These are phyloP conservation scores for Plumapathes pennacea DNA, from an alignment of 92 coral and sea anemone genomes.

Conservation along the genomic window DNA sequence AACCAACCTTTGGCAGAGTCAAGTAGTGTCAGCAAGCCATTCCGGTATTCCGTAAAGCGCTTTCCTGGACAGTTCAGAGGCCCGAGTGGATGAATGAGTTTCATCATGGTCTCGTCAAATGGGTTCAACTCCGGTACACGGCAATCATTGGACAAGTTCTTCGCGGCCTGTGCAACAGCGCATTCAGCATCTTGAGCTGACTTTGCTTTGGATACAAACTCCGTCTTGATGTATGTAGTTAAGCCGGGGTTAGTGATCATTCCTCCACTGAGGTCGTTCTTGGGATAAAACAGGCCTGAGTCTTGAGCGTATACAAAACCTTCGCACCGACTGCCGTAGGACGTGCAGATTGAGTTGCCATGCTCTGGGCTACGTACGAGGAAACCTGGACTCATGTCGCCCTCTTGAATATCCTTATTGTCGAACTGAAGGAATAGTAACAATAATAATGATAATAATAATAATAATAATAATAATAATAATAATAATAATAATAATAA, in stretches of 20 bases:
- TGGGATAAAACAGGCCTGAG: constrained; percentile 55
- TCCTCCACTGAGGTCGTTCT: constrained; percentile 44
- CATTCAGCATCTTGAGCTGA: constrained; percentile 44
- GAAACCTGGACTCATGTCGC: constrained; percentile 53
- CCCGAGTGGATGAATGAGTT: constrained; percentile 47
- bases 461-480: too few relatives aligned
- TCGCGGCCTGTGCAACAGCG: constrained; percentile 46
- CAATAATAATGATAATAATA: background rate
- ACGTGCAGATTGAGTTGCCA: constrained; percentile 55
- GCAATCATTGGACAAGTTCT: constrained; percentile 45
- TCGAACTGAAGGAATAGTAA: constrained; percentile 15
- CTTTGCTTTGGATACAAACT: constrained; percentile 6
- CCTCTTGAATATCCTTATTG: constrained; percentile 50
- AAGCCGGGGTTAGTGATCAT: constrained; percentile 31
- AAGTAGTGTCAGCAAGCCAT: constrained; percentile 56
- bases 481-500: background rate
- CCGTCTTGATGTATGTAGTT: constrained; percentile 55
- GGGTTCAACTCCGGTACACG: constrained; percentile 81
- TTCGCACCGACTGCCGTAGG: constrained; percentile 60
- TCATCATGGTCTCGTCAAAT: constrained; percentile 59
- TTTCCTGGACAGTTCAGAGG: constrained; percentile 68
- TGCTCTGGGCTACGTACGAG: constrained; percentile 29
- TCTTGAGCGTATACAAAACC: constrained; percentile 56
- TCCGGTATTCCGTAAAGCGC: constrained; percentile 60
- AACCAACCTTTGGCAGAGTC: constrained; percentile 22